Evolutionary conservation across 1,140 invertebrate genomes (phyloP), one percentile per base, ranked within the genome.

Genomic region (Adoxophyes honmai): DNA sequence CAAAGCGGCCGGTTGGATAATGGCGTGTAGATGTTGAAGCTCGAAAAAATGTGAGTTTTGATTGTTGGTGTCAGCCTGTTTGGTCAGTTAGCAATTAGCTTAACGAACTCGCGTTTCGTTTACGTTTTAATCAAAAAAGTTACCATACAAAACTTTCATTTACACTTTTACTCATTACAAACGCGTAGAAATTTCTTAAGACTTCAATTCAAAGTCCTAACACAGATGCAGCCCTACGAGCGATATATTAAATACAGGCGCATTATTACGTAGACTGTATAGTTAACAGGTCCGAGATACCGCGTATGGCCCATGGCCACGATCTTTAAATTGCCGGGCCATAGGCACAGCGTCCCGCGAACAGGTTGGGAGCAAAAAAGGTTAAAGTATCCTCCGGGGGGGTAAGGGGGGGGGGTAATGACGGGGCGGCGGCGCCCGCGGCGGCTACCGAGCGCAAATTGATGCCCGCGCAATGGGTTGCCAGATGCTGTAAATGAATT

Each of bases 301-400:
- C 70, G 69, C 70, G 75, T 79, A 78, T 76, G 70, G 81, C 84
- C 79, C 48, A 72, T 75, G 82, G 85, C 85, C 82, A 75, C 86
- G 82, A 72, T 73, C 70, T 73, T 84, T 76, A 81, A 81, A 82
- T 81, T 78, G 78, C 82, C 68, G 56, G 69, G 64, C 67, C 63
- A 69, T 57, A 70, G 71, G 65, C 71, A 75, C 80, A 75, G 83
- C 66, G 63, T 75, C 73, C 73, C 64, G 73, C 71, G 79, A 86
- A 88, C 85, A 86, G 85, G 85, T 88, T 86, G 82, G 78, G 74
- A 83, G 85, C 81, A 88, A 88, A 87, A 88, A 88, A 87, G 82
- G 81, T 85, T 85, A 85, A 87, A 85, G 80, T 87, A 82, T 85
- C 78, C 70, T 82, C 78, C 71, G 71, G 60, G 52, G 56, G 52